A percentile compares a stretch with the other conserved stretches of the same genome.
Evolutionary conservation across 2,113 vertebrate species (phyloP).

Genomic region (Strix uralensis): DNA sequence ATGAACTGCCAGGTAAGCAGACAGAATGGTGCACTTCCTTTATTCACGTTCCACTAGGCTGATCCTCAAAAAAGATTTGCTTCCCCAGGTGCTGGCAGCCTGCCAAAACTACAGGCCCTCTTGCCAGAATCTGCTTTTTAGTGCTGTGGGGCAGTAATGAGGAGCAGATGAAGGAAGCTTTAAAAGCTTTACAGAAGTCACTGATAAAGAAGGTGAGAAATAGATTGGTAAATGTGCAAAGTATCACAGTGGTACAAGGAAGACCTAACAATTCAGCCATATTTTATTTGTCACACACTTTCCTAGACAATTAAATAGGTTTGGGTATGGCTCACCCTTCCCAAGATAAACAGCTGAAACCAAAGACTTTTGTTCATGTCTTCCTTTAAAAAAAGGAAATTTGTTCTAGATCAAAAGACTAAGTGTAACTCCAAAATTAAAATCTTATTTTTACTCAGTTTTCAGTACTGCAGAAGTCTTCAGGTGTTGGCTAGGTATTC

Average conservation of each 20-base stretch:
- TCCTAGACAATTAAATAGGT: background rate
- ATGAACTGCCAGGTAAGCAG: slow-evolving; percentile 16
- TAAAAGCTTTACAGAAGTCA: background rate
- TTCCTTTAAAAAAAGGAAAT: background rate
- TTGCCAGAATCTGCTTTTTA: slow-evolving; percentile 13
- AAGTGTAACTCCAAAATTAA: background rate
- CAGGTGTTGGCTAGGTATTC: background rate
- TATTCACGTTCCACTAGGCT: background rate
- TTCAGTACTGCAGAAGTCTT: background rate
- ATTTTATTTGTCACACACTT: background rate
- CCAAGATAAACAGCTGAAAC: background rate
- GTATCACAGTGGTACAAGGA: background rate
- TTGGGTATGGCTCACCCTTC: background rate
- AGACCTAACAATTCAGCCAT: background rate
- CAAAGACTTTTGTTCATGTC: background rate
- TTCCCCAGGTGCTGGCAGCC: background rate
- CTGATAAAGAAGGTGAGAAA: background rate
- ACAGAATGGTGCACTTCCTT: background rate
- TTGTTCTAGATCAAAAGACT: background rate
- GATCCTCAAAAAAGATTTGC: slow-evolving; percentile 34
- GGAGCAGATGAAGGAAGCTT: background rate
- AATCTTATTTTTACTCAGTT: background rate
- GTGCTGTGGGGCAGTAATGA: background rate
- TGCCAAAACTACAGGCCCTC: background rate
- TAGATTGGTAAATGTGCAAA: background rate